Evolutionary conservation across 2,888 invertebrate species (phyloP).

Genomic region (Apodemia zela): DNA sequence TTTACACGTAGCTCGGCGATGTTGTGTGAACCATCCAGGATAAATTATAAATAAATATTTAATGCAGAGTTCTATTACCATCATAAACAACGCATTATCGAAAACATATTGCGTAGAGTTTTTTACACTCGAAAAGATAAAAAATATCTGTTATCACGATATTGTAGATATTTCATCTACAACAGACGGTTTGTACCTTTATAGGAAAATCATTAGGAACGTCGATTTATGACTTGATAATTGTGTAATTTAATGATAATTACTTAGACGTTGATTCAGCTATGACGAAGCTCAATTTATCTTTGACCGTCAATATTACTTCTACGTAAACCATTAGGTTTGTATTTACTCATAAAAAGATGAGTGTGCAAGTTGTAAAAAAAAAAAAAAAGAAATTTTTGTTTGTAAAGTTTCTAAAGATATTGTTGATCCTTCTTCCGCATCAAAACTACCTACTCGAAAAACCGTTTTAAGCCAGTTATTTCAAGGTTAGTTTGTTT

Average conservation of each 20-base stretch:
- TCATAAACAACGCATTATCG: background rate
- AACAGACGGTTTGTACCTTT: background rate
- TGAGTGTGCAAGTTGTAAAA: conserved; percentile 25
- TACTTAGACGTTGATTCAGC: conserved; percentile 44
- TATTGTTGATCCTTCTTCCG: background rate
- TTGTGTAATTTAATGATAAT: conserved; percentile 41
- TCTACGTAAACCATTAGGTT: conserved; percentile 32
- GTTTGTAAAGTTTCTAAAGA: background rate
- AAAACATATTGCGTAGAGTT: background rate
- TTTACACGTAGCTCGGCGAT: too few species aligned
- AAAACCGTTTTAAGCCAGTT: background rate
- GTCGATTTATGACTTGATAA: conserved; percentile 21
- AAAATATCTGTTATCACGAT: background rate
- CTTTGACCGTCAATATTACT: conserved; percentile 40
- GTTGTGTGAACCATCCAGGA: too few species aligned
- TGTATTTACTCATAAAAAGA: conserved; percentile 28
- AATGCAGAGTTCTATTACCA: too few species aligned
- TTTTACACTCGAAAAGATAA: background rate
- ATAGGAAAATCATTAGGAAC: background rate
- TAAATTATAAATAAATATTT: too few species aligned
- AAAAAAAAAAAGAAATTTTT: background rate
- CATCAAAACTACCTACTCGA: background rate
- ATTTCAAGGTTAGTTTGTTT: too few species aligned
- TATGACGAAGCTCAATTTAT: conserved; percentile 44
- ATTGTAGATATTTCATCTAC: background rate